A percentile compares a stretch with the other conserved stretches of the same genome.
Conservation (phyloP, 2,113 vertebrate species). For the Hippocampus comes region DNA sequence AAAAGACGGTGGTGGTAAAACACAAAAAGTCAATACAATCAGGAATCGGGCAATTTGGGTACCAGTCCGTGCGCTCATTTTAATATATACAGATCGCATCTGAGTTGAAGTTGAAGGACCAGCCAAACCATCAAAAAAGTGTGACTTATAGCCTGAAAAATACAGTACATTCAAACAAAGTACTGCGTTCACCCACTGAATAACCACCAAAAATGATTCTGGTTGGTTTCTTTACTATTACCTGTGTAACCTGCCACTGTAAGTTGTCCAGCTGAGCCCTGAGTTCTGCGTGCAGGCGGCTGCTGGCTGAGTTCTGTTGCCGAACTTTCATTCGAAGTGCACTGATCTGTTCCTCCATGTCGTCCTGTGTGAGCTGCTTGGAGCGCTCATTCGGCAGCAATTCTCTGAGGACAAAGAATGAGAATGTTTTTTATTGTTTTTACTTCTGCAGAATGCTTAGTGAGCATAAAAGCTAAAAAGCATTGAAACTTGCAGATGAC, state of each 20-base stretch:
- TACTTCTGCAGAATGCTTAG: neutral
- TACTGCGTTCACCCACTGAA: neutral
- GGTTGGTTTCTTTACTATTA: conserved; percentile 11
- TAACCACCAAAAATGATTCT: neutral
- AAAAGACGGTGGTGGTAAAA: no score
- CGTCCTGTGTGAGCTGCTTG: conserved; percentile 27
- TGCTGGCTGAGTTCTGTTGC: conserved; percentile 25
- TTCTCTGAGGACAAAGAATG: conserved; percentile 52
- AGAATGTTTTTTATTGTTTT: neutral
- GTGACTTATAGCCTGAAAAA: no score
- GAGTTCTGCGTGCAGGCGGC: conserved; percentile 28
- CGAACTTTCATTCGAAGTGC: conserved; percentile 35
- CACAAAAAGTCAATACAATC: no score
- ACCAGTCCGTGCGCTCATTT: no score
- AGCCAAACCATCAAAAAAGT: no score
- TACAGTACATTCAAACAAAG: neutral
- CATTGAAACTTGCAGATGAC: conserved; percentile 18
- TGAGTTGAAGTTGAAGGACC: no score
- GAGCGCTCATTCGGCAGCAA: conserved; percentile 32
- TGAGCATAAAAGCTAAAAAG: neutral
- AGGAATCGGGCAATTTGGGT: no score
- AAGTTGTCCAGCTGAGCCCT: conserved; percentile 35
- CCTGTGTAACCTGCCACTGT: conserved; percentile 37
- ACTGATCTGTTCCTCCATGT: conserved; percentile 45
- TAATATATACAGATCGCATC: no score